Percentiles rank a stretch among this genome's conserved stretches.
Conservation (phyloP, 2,888 invertebrate genomes). For the Leptura quadrifasciata region DNA sequence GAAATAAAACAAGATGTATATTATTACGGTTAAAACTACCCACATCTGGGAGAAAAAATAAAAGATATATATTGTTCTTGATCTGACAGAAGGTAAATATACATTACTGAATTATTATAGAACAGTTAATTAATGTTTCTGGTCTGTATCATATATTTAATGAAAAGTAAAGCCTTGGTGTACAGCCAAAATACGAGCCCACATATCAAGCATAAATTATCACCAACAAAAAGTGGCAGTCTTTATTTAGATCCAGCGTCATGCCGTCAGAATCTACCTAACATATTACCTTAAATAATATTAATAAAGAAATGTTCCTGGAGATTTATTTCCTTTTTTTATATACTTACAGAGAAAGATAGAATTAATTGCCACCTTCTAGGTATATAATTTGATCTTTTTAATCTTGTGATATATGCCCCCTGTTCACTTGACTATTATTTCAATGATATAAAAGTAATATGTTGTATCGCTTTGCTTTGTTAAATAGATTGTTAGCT, state of each 20-base stretch:
- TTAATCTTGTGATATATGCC: not conserved
- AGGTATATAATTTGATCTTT: not conserved
- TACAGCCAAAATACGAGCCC: slow-evolving; percentile 5
- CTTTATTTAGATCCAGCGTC: slow-evolving; percentile 11
- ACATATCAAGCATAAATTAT: slow-evolving; percentile 11
- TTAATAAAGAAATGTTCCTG: not conserved
- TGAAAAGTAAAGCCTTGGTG: not conserved
- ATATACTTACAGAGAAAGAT: too few relatives aligned
- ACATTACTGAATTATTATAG: slow-evolving; percentile 2
- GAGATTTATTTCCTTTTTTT: not conserved
- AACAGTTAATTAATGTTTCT: not conserved
- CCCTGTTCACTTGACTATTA: not conserved
- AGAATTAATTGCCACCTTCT: not conserved
- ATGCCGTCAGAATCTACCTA: not conserved
- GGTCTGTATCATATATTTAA: not conserved
- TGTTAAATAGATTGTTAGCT: not conserved
- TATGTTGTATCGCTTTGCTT: not conserved
- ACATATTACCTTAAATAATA: slow-evolving; percentile 6
- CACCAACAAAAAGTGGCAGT: slow-evolving; percentile 12
- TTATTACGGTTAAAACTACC: not conserved
- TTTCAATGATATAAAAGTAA: not conserved
- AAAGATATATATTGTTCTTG: not conserved
- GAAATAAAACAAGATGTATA: too few relatives aligned
- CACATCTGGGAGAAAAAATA: not conserved
- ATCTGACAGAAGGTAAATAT: not conserved